Conservation (phyloP, 2,797 vertebrate species). For the Spatula clypeata region DNA sequence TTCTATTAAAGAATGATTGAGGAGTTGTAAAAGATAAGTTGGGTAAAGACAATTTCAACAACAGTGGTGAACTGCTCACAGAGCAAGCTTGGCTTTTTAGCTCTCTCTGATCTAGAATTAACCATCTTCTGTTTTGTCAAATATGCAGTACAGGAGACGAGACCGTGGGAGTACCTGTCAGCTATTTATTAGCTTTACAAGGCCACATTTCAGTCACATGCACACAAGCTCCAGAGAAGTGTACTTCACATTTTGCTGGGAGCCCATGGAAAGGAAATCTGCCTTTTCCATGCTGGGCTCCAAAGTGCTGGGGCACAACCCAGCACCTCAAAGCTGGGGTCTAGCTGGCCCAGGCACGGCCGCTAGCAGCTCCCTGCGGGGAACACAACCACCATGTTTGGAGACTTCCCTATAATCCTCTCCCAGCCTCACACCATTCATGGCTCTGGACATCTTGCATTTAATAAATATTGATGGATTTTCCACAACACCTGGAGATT, state of each 20-base stretch:
- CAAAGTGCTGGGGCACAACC: neutral
- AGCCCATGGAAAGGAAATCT: no score
- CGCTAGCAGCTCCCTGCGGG: neutral
- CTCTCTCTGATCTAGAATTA: neutral
- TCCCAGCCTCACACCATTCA: neutral
- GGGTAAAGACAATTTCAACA: constrained; percentile 7
- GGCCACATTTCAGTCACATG: neutral
- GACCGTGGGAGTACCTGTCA: neutral
- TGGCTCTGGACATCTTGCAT: neutral
- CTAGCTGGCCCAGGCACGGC: neutral
- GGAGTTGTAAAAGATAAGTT: neutral
- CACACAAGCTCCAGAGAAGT: neutral
- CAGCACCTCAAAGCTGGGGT: neutral
- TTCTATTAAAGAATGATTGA: constrained; percentile 11
- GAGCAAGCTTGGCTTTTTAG: neutral
- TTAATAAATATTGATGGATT: neutral
- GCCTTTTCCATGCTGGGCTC: no score
- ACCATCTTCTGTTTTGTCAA: neutral
- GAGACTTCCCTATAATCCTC: neutral
- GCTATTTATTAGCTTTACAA: neutral
- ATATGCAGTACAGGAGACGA: neutral
- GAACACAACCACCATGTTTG: neutral
- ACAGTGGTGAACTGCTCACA: neutral
- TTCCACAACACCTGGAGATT: neutral
- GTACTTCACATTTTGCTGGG: neutral